Evolutionary conservation across 2,797 vertebrate species (phyloP), one percentile per base, ranked within the genome.

Genomic region (Sebastes aleutianus): DNA sequence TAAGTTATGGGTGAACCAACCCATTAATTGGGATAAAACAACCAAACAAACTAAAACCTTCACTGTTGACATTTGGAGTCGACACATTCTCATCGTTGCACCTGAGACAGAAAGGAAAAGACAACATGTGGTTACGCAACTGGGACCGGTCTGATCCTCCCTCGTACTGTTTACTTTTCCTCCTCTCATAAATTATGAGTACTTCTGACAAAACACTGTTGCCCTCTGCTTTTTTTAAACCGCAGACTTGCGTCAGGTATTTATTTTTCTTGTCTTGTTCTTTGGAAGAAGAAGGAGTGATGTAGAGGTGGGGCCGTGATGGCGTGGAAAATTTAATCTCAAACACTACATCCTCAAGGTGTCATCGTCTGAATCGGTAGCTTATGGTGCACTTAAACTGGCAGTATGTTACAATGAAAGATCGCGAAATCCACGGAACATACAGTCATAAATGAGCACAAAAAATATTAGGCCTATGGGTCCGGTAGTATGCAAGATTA

Each of bases 131-230:
- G 32, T 86, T 79, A 61, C 4, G 34, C 43, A 80, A 73, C 85
- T 58, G 62, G 53, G 34, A 74, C 63, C 8, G 47, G 74, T 54
- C 59, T 50, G 50, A 58, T 77, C 72, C 63, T 79, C 61, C 58
- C 32, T 62, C 74, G 4, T 13, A 22, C 71, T 62, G 64, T 88
- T 80, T 84, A 80, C 83, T 72, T 73, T 86, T 77, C 73, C 77
- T 75, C 68, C 31, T 65, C 77, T 84, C 26, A 36, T 85, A 69
- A 79, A 87, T 39, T 27, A 29, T 9, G 43, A 64, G 61, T 24
- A 71, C 22, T 72, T 84, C 68, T 73, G 74, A 47, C 27, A 26
- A 67, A 81, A 65, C 61, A 61, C 56, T 18, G 10, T 0, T 65
- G 22, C 59, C 14, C 58, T 12, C 7, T 13, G 32, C 43, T 32